Percentiles rank a stretch among this genome's conserved stretches.
Evolutionary conservation across 2,113 vertebrate species (phyloP).

Genomic region (Myrmophylax atrothorax): DNA sequence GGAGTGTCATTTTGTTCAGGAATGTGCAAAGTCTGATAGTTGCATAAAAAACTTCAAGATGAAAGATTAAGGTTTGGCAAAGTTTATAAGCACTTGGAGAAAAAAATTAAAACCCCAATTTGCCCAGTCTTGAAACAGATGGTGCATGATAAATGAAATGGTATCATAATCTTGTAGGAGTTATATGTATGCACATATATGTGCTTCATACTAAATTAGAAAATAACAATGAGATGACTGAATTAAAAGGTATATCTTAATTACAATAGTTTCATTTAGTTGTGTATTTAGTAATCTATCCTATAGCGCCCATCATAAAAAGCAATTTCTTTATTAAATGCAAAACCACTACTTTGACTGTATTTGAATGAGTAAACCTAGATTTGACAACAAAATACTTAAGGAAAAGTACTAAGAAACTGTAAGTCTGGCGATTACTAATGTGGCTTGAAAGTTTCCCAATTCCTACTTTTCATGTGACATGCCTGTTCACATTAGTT

Average conservation of each 20-base stretch:
- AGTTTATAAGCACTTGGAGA: background rate
- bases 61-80: background rate
- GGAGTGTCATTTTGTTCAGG: background rate
- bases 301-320: background rate
- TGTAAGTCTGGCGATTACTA: background rate
- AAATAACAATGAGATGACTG: background rate
- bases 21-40: background rate
- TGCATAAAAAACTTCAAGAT: background rate
- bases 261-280: background rate
- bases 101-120: background rate
- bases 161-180: background rate
- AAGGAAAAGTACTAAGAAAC: background rate
- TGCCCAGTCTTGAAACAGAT: accelerated
- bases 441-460: background rate
- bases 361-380: background rate
- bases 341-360: background rate
- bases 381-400: background rate
- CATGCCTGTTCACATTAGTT: background rate
- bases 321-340: background rate
- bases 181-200: accelerated
- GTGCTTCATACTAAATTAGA: background rate
- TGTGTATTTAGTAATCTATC: background rate
- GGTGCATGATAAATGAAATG: background rate
- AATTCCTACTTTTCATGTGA: background rate
- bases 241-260: background rate